Evolutionary conservation across 2,888 invertebrate genomes (phyloP), one percentile per base, ranked within the genome.

Genomic region (Stenolophus ochropezus): DNA sequence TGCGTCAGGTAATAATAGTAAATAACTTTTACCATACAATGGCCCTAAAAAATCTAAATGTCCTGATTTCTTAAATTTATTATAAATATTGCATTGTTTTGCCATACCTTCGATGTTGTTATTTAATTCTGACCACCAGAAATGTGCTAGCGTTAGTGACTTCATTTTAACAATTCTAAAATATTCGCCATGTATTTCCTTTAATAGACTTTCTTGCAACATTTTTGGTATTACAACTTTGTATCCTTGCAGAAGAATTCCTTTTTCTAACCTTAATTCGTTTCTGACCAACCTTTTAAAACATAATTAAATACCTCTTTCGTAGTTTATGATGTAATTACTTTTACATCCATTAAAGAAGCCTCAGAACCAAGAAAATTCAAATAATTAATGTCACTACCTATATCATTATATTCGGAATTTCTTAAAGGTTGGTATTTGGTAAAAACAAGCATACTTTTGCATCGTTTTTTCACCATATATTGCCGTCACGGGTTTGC

Each of bases 1-100:
- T 42, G 74, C 75, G 53, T 84, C 83, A 51, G 80, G 80, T 21
- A 83, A 33, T n/a, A n/a, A n/a, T n/a, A n/a, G n/a, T 8, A 83
- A 33, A 51, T 83, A 83, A 11, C 76, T 80, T 56, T 83, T 83
- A 2, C 84, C 84, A 33, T 27, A 65, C 25, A 83, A 80, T 4
- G 80, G 82, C 21, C 82, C 83, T 2, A 81, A 77, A 71, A 84
- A 83, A 81, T 84, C 84, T 5, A 83, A 51, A 56, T 83, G 82
- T 76, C 21, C 83, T 82, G 27, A 83, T 82, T 42, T 82, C 82
- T 73, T 82, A 27, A 82, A n/a, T 58, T 20, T 23, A 14, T 78
- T 69, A 61, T 81, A 82, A 14, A 42, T 56, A 11, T 58, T 65
- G 58, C 82, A 82, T 14, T 21, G 21, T 18, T 27, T n/a, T 6